Conservation (phyloP, 2,797 vertebrate species). For the Chaunax sp. region DNA sequence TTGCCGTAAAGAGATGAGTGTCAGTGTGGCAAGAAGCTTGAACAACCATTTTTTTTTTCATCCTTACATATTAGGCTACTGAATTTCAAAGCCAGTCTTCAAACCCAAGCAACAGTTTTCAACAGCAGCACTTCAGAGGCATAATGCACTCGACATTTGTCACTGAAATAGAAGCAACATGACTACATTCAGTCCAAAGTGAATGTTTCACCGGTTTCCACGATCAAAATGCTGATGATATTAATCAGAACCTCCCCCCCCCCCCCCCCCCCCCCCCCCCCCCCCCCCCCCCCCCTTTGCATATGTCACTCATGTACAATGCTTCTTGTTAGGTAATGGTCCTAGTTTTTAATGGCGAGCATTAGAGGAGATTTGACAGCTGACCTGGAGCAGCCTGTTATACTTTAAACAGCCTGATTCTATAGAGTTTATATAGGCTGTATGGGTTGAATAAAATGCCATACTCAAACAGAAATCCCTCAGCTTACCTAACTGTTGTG, state of each 20-base stretch:
- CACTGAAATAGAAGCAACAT: background rate
- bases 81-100: constrained; percentile 12
- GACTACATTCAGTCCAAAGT: background rate
- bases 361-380: background rate
- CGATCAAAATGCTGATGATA: background rate
- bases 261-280: too few species aligned
- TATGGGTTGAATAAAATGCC: constrained; percentile 20
- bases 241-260: background rate
- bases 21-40: background rate
- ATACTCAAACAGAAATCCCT: background rate
- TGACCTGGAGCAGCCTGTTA: background rate
- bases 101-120: background rate
- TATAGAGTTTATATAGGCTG: background rate
- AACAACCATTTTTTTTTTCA: constrained; percentile 1
- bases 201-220: background rate
- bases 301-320: background rate
- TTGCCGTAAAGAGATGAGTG: background rate
- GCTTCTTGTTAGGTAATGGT: background rate
- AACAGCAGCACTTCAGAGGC: background rate
- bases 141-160: background rate
- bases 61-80: background rate
- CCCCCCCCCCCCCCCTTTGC: too few species aligned
- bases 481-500: constrained; percentile 8
- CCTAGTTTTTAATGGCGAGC: background rate
- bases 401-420: background rate